Evolutionary conservation across 2,797 vertebrate species (phyloP).

Genomic region (Denticeps clupeoides): DNA sequence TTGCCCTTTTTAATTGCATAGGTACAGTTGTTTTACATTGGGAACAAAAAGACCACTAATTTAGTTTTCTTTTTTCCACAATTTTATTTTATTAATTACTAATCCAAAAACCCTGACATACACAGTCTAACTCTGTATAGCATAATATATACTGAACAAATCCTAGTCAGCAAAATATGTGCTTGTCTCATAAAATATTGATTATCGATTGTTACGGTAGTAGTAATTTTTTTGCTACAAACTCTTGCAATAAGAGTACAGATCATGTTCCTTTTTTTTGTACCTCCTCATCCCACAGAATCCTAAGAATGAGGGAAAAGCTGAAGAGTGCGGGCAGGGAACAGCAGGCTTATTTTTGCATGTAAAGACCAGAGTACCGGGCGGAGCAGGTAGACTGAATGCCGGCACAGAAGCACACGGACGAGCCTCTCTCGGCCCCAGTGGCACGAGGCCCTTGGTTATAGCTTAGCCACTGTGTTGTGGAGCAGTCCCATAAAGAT

Average conservation of each 20-base stretch:
- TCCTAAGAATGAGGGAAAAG: conserved; percentile 14
- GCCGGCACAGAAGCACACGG: conserved; percentile 7
- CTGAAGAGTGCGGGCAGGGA: conserved; percentile 24
- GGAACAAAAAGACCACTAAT: too few relatives aligned
- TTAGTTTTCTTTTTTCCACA: conserved; percentile 11
- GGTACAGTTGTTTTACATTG: too few relatives aligned
- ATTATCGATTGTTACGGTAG: conserved; percentile 35
- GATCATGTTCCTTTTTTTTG: conserved; percentile 8
- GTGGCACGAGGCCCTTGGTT: background rate
- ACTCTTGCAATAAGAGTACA: conserved; percentile 37
- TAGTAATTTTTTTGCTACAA: conserved; percentile 53
- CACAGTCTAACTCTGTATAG: conserved; percentile 44
- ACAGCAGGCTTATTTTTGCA: conserved; percentile 25
- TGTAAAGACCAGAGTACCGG: conserved; percentile 13
- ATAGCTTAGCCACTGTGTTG: conserved; percentile 14
- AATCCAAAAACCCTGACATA: conserved; percentile 44
- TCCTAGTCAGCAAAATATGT: conserved; percentile 59
- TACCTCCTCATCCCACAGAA: conserved; percentile 9
- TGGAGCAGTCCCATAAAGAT: conserved; percentile 13
- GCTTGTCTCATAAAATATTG: conserved; percentile 58
- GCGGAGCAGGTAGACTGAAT: conserved; percentile 3
- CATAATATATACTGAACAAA: conserved; percentile 46
- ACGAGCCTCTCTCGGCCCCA: conserved; percentile 3
- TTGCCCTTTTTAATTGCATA: too few relatives aligned
- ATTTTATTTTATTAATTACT: conserved; percentile 35